Evolutionary conservation across 2,113 vertebrate species (phyloP), one percentile per base, ranked within the genome.

Genomic region (Naja naja): DNA sequence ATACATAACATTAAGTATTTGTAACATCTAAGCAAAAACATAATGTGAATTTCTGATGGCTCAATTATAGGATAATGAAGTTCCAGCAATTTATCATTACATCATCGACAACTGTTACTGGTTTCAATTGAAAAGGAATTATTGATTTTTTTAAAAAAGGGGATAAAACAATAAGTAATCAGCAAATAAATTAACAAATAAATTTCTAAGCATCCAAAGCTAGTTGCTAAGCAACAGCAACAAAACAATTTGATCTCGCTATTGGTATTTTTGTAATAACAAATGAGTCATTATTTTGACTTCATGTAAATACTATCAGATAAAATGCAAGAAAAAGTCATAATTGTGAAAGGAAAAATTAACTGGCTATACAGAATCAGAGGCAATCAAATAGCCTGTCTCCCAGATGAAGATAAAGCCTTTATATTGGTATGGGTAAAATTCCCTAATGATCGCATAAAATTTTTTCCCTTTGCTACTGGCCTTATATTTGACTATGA

Each of bases 11-110:
- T n/a, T n/a, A n/a, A 91, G 92, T 95, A 94, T 92, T 96, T 95
- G 34, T 56, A 53, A 60, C 54, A 90, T 14, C 54, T 58, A 92
- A 95, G 43, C 34, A 91, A 93, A 34, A 22, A 16, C 0, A 52
- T 92, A 12, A 69, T 89, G 85, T 4, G 90, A 93, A 30, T 81
- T n/a, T 88, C 81, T 94, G 88, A 94, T 95, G 94, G 91, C 90
- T 95, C 88, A 95, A 93, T 93, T 90, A 94, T 95, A 81, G 91
- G 25, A 94, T 94, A 95, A 95, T 81, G 85, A 56, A 12, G 92
- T 43, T 30, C 1, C 27, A 90, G 20, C 64, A 93, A 92, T 94
- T 97, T 96, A 92, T 30, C 87, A 96, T 30, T 90, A 87, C 69
- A 92, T 95, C 87, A 87, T 49, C 45, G 96, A 55, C 94, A 95